These are phyloP conservation scores for Clarias platycephalus DNA, from an alignment of 2,797 vertebrate species.

Conservation along the genomic window DNA sequence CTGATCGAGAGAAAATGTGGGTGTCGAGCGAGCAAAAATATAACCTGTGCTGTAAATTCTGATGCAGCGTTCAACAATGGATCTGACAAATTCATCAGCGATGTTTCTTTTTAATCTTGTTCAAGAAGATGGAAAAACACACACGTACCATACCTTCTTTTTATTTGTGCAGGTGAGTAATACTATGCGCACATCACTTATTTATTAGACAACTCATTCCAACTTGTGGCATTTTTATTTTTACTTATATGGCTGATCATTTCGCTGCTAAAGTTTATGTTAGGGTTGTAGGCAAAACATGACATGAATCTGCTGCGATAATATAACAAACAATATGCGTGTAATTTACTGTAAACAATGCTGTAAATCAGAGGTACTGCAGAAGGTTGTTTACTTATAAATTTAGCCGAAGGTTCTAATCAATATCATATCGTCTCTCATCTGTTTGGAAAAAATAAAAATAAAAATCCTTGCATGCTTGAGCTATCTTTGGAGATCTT, in stretches of 20 bases:
- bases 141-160: conserved; percentile 72
- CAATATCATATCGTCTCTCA: conserved; percentile 4
- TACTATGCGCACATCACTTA: conserved; percentile 70
- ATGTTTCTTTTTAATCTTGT: conserved; percentile 85
- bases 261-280: conserved; percentile 15
- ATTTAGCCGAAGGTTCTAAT: conserved; percentile 4
- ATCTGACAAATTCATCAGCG: conserved; percentile 82
- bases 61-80: conserved; percentile 78
- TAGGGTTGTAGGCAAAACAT: background rate
- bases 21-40: conserved; percentile 79
- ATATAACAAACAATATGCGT: background rate
- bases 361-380: background rate
- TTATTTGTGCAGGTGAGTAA: conserved; percentile 73
- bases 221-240: background rate
- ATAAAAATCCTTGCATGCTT: background rate
- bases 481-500: background rate
- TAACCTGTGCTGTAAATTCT: conserved; percentile 82
- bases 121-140: conserved; percentile 68
- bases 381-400: background rate
- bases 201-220: conserved; percentile 66
- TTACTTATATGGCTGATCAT: background rate
- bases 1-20: conserved; percentile 82
- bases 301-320: background rate
- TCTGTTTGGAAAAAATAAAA: background rate
- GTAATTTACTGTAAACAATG: background rate